Base-by-base conservation (phyloP, 2,113 vertebrate species). In the Speoplatyrhinus poulsoni region DNA sequence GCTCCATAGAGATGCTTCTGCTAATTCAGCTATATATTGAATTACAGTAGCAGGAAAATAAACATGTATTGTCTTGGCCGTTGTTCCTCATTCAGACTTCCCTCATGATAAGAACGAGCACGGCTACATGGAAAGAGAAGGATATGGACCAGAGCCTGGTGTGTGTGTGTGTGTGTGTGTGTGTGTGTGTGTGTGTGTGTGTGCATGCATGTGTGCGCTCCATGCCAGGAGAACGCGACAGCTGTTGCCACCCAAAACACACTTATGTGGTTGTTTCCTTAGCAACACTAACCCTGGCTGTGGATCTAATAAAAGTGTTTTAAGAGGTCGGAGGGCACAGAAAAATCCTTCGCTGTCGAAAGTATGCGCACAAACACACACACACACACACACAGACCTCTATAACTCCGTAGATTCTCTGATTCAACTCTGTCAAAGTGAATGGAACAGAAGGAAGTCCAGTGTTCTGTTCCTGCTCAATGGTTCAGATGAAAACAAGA, bases 31-130 rank as follows among this genome's bases (percentile, higher is more conserved):
- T 83, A 67, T 54, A 76, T 71, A 19, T 19, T 83, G 75, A 81
- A 88, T 90, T 84, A 82, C 19, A 19, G 19, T 19, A 19, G 80
- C 62, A 68, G 75, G 72, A 82, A 87, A 88, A 85, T 87, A 82
- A 81, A 74, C 70, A 75, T 78, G 76, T 83, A 82, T 88, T 78
- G 82, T 79, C 17, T 82, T 46, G 36, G 36, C 36, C 3, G 86
- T 79, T 60, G 62, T 72, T 85, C 74, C 10, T 72, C 73, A 64
- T 79, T 77, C 82, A 87, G 82, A 80, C 80, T 84, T 79, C 72
- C 76, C 67, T 86, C 79, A 66, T 75, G 32, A 67, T 73, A 80
- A 68, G 67, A 72, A 62, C 70, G 74, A 62, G 19, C 19, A 19
- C 19, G 19, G 19, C 49, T 62, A 78, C 56, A 19, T 57, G 67